Percentiles rank a stretch among this genome's conserved stretches.
These are phyloP conservation scores for Megaceryle maxima DNA, from an alignment of 2,113 vertebrate species.

Conservation along the genomic window DNA sequence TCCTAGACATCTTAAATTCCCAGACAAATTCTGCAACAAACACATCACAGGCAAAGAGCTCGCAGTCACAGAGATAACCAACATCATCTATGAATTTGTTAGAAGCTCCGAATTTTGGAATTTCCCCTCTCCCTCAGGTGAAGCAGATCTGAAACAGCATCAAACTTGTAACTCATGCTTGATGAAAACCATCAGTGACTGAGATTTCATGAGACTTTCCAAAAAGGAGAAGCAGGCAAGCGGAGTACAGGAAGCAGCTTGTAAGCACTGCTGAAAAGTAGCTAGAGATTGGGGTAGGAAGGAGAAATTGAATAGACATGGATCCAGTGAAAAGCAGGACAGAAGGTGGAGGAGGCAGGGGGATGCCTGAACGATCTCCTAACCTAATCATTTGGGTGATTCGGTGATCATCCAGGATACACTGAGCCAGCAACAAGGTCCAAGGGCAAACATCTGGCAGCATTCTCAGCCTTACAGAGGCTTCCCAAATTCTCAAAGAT, in stretches of 20 bases:
- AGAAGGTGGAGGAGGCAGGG: background rate
- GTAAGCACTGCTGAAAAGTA: background rate
- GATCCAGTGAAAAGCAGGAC: background rate
- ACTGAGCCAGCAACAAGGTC: background rate
- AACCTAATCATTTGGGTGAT: background rate
- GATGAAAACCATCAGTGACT: background rate
- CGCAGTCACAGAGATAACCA: background rate
- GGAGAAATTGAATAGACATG: background rate
- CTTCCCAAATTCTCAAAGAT: background rate
- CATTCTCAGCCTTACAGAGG: background rate
- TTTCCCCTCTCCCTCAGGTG: background rate
- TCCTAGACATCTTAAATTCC: background rate
- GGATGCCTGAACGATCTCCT: background rate
- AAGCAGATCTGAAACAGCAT: background rate
- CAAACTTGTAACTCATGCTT: background rate
- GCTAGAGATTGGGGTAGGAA: background rate
- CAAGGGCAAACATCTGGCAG: background rate
- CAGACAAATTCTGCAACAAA: background rate
- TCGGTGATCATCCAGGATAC: background rate
- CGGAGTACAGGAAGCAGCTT: background rate
- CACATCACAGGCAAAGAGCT: background rate
- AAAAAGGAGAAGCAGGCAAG: background rate
- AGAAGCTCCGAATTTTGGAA: background rate
- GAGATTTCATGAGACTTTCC: background rate
- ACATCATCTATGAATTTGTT: background rate